phyloP scores from a whole-genome alignment of 2,888 invertebrate genomes.

The Phlogophora meticulosa region DNA sequence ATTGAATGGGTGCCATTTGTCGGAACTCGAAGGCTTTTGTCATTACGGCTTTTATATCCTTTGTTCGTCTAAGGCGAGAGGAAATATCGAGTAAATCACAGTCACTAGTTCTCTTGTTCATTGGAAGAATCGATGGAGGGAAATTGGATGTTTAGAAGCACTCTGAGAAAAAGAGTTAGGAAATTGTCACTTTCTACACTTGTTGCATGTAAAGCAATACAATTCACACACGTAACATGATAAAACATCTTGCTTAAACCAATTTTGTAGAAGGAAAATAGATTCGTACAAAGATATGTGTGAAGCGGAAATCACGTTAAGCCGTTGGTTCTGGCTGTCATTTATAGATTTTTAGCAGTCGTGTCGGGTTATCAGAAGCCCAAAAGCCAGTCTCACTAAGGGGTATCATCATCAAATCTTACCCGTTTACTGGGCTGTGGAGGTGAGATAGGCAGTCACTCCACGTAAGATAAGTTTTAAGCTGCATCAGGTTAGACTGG shows the following conservation, averaged over 20 bases:
- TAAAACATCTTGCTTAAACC: background rate
- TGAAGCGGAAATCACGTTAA: background rate
- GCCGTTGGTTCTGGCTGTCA: no score
- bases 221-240: background rate
- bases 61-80: background rate
- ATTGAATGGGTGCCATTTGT: conserved; percentile 49
- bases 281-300: background rate
- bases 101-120: conserved; percentile 10
- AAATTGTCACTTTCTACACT: conserved; percentile 57
- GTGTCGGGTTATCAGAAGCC: no score
- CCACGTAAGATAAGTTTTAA: no score
- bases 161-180: conserved; percentile 40
- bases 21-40: conserved; percentile 25
- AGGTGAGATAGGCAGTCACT: no score
- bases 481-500: no score
- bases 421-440: no score
- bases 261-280: background rate
- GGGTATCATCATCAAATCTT: no score
- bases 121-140: conserved; percentile 22
- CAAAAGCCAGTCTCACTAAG: no score
- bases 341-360: no score
- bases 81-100: conserved; percentile 36
- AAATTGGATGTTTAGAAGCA: conserved; percentile 46
- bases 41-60: conserved; percentile 22
- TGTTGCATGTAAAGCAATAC: conserved; percentile 41